These are phyloP conservation scores for Prionailurus viverrinus DNA, from an alignment of 2,113 vertebrate genomes.

Conservation along the genomic window DNA sequence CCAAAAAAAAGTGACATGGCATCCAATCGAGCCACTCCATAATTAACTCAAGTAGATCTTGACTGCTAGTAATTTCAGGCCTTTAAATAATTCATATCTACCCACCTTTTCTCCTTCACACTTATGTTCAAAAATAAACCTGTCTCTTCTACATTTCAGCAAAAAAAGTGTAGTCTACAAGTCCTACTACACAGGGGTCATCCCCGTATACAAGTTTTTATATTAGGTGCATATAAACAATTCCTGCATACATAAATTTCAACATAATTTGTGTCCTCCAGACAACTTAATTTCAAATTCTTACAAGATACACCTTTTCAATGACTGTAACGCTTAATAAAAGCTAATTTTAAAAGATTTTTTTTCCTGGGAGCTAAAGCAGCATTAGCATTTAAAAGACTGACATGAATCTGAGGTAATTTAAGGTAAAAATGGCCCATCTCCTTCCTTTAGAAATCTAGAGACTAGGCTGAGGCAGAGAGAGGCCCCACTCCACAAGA, in stretches of 20 bases:
- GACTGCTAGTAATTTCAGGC: neutral
- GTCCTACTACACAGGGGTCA: neutral
- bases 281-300: constrained; percentile 32
- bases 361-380: neutral
- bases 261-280: constrained; percentile 35
- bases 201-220: neutral
- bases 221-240: neutral
- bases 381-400: constrained; percentile 1
- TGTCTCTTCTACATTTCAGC: neutral
- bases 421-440: constrained; percentile 20
- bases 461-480: neutral
- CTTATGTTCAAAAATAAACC: constrained; percentile 7
- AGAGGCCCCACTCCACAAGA: neutral
- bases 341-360: neutral
- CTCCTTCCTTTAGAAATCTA: neutral
- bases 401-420: constrained; percentile 23
- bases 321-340: constrained; percentile 11
- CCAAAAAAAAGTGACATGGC: neutral
- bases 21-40: neutral
- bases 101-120: neutral
- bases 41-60: constrained; percentile 3
- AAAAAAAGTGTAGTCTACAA: constrained; percentile 3
- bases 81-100: neutral
- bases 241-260: neutral
- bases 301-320: neutral